Conservation (phyloP, 2,113 vertebrate genomes). For the Elephantulus edwardii region DNA sequence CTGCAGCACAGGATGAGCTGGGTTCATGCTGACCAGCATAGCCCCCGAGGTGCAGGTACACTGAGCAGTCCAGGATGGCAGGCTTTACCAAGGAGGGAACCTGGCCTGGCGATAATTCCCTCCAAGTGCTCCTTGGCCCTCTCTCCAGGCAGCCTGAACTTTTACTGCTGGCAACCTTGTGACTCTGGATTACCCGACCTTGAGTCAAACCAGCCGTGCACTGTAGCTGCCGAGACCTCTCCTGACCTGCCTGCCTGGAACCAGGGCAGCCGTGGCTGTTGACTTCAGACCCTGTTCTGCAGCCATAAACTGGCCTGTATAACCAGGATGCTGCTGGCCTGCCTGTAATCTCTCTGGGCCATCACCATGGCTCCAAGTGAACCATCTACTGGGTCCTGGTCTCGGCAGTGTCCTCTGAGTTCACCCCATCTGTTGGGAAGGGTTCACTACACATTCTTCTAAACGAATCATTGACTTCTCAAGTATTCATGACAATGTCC, state of each 20-base stretch:
- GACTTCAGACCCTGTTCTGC: not conserved
- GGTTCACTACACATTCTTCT: not conserved
- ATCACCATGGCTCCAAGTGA: not conserved
- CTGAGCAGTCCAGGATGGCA: slow-evolving; percentile 16
- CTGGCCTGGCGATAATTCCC: not conserved
- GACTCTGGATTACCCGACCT: slow-evolving; percentile 63
- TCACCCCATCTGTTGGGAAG: not conserved
- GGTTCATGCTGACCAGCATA: fast-evolving
- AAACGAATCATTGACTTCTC: not conserved
- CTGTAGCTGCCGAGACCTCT: slow-evolving; percentile 37
- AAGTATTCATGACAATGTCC: not conserved
- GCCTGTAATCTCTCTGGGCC: not conserved
- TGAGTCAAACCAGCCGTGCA: slow-evolving; percentile 40
- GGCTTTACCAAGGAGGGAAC: slow-evolving; percentile 40
- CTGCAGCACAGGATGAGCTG: not conserved
- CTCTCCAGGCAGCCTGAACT: slow-evolving; percentile 49
- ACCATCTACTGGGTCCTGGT: not conserved
- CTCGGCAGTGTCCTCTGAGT: not conserved
- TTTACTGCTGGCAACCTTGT: slow-evolving; percentile 37
- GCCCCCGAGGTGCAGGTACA: not conserved
- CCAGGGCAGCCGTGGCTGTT: not conserved
- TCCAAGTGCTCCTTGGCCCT: slow-evolving; percentile 3
- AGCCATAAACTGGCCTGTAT: not conserved
- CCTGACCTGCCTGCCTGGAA: slow-evolving; percentile 45
- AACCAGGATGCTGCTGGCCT: not conserved